phyloP scores from a whole-genome alignment of 2,797 vertebrate genomes.

The Capromys pilorides region DNA sequence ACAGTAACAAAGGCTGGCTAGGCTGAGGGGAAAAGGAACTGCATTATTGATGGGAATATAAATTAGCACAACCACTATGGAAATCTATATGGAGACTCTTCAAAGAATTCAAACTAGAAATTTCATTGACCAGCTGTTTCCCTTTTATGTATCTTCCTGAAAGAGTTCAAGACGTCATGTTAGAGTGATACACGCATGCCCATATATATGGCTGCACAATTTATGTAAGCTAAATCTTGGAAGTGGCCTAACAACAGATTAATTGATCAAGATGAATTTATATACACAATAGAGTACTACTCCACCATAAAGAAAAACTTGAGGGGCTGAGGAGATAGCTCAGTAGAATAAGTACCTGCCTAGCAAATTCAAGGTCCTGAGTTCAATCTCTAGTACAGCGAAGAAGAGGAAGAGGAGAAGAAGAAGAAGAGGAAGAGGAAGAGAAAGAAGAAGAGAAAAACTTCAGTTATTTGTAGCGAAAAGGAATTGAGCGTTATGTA shows the following conservation, averaged over 20 bases:
- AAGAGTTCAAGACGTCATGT: background rate
- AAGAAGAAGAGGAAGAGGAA: too few species aligned
- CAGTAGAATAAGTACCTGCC: too few species aligned
- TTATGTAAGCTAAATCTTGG: background rate
- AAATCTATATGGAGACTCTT: background rate
- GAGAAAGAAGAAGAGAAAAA: background rate
- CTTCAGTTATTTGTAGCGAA: background rate
- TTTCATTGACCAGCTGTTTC: background rate
- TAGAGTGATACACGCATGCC: background rate
- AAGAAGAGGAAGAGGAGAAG: too few species aligned
- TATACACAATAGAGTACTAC: background rate
- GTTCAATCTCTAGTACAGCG: too few species aligned
- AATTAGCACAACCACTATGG: background rate
- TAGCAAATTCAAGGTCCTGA: too few species aligned
- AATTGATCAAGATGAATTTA: background rate
- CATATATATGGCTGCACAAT: background rate
- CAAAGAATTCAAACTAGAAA: background rate
- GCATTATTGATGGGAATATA: background rate
- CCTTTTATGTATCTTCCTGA: background rate
- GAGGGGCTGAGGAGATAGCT: background rate
- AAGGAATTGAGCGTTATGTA: background rate
- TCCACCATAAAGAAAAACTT: background rate
- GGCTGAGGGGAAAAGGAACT: background rate
- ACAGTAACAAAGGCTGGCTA: background rate
- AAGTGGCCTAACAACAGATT: background rate